A percentile compares a stretch with the other conserved stretches of the same genome.
Conservation (phyloP, 1,140 invertebrate genomes). For the Laupala kohalensis region DNA sequence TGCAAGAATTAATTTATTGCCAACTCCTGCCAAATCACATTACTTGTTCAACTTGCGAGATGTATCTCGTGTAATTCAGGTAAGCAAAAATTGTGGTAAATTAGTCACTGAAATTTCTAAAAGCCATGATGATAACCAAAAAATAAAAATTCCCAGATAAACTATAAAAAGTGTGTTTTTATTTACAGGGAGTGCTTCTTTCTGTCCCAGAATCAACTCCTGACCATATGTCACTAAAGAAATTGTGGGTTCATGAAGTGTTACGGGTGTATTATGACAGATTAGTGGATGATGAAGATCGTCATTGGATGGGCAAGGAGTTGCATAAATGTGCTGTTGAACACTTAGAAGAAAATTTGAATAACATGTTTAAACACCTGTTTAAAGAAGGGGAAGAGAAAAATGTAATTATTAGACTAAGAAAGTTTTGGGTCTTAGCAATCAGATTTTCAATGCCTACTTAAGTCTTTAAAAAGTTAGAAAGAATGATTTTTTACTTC, state of each 20-base stretch:
- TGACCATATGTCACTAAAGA: constrained; percentile 74
- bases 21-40: constrained; percentile 83
- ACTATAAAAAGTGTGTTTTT: too few relatives aligned
- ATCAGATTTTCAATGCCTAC: too few relatives aligned
- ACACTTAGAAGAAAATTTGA: constrained; percentile 37
- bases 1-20: constrained; percentile 66
- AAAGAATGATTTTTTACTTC: too few relatives aligned
- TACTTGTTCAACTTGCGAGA: constrained; percentile 92
- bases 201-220: constrained; percentile 87
- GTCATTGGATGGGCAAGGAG: constrained; percentile 62
- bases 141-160: too few relatives aligned
- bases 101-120: too few relatives aligned
- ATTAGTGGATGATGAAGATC: constrained; percentile 66
- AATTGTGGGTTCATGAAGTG: constrained; percentile 86
- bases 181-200: constrained; percentile 68
- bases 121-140: too few relatives aligned
- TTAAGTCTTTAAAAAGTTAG: too few relatives aligned
- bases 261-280: constrained; percentile 89
- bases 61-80: constrained; percentile 84
- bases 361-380: constrained; percentile 34
- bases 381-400: neutral
- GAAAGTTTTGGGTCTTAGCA: too few relatives aligned
- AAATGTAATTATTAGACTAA: neutral
- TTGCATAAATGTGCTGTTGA: constrained; percentile 29
- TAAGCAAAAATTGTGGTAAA: constrained; percentile 20